phyloP scores from a whole-genome alignment of 1,140 invertebrate species.

The Paraescarpia echinospica region DNA sequence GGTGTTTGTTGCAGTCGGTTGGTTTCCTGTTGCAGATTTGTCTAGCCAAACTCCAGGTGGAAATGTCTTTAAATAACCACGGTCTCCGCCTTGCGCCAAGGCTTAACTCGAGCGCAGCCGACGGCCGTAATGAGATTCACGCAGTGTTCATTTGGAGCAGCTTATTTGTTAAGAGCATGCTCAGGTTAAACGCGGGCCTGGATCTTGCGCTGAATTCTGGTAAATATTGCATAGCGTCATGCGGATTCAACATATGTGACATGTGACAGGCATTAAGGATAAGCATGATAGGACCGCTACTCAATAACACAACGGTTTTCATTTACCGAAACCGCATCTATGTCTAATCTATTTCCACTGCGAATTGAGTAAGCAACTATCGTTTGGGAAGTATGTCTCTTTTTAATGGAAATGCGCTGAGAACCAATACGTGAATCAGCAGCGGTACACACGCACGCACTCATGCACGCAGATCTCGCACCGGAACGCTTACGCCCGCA shows the following conservation, averaged over 20 bases:
- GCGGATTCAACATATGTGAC: background rate
- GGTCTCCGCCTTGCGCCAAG: background rate
- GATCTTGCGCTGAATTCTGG: background rate
- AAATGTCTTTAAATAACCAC: background rate
- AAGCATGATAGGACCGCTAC: background rate
- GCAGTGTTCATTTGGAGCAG: background rate
- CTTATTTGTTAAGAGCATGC: background rate
- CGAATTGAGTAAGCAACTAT: background rate
- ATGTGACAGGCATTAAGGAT: background rate
- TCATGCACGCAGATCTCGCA: too few species aligned
- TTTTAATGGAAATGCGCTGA: background rate
- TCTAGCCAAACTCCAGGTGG: background rate
- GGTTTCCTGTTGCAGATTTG: background rate
- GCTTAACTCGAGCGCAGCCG: background rate
- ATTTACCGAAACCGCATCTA: background rate
- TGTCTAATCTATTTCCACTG: background rate
- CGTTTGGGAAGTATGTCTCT: background rate
- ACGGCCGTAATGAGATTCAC: background rate
- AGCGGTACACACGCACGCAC: too few species aligned
- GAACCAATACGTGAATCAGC: too few species aligned
- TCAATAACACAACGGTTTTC: background rate
- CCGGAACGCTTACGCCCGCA: too few species aligned
- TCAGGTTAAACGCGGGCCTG: background rate
- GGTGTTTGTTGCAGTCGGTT: background rate
- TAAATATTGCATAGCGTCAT: background rate